Conservation (phyloP, 2,888 invertebrate genomes). For the Ochlodes sylvanus region DNA sequence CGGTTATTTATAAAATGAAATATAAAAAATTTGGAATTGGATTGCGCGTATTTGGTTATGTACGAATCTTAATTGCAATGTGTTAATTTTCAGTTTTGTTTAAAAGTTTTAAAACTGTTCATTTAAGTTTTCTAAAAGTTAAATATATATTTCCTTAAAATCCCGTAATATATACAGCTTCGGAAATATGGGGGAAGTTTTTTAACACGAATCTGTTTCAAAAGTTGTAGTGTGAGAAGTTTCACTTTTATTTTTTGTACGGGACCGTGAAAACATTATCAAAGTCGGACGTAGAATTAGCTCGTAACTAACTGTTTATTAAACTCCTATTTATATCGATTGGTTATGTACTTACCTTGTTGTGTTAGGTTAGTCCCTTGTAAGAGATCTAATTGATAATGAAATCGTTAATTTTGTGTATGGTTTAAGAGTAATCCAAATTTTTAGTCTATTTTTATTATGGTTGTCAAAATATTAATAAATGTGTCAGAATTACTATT, state of each 20-base stretch:
- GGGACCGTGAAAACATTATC: not conserved
- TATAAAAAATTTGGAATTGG: slow-evolving; percentile 21
- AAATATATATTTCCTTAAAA: too few relatives aligned
- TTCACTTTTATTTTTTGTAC: not conserved
- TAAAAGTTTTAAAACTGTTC: too few relatives aligned
- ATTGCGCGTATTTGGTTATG: not conserved
- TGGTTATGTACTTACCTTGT: slow-evolving; percentile 80
- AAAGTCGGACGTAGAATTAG: slow-evolving; percentile 45
- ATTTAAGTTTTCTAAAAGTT: too few relatives aligned
- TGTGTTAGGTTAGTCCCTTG: slow-evolving; percentile 43
- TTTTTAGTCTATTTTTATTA: slow-evolving; percentile 28
- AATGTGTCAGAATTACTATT: slow-evolving; percentile 21
- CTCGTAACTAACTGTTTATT: slow-evolving; percentile 43
- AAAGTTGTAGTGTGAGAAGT: not conserved
- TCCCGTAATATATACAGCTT: too few relatives aligned
- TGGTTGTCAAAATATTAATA: slow-evolving; percentile 34
- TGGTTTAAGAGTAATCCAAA: slow-evolving; percentile 35
- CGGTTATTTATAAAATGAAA: slow-evolving; percentile 40
- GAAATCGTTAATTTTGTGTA: slow-evolving; percentile 45
- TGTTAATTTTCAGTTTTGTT: too few relatives aligned
- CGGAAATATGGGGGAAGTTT: too few relatives aligned
- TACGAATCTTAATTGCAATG: not conserved
- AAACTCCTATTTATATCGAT: slow-evolving; percentile 65
- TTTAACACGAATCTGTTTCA: too few relatives aligned
- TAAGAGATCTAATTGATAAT: slow-evolving; percentile 45